Evolutionary conservation across 2,113 vertebrate species (phyloP).

Genomic region (Mirza zaza): DNA sequence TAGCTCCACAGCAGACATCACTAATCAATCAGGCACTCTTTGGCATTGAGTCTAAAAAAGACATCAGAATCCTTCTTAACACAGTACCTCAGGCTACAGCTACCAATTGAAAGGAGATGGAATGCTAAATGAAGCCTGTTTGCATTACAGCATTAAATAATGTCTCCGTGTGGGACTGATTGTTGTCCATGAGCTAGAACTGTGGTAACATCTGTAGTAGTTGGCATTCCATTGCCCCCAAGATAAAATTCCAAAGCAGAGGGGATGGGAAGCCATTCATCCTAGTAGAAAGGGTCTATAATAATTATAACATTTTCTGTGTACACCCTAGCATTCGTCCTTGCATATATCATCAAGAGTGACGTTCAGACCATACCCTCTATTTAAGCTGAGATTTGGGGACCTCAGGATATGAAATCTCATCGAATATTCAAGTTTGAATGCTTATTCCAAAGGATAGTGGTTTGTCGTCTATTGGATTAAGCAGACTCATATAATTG

Average conservation of each 20-base stretch:
- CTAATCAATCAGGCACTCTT: background rate
- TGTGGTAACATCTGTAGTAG: background rate
- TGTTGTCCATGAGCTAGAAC: background rate
- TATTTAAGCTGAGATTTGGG: background rate
- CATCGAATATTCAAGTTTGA: too few species aligned
- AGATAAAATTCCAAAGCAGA: background rate
- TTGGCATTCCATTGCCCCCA: background rate
- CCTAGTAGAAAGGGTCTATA: background rate
- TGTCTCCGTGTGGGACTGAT: background rate
- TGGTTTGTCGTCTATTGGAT: background rate
- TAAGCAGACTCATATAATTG: background rate
- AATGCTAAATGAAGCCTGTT: background rate
- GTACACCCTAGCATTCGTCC: background rate
- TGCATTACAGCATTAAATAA: background rate
- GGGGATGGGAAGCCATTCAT: background rate
- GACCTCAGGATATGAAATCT: background rate
- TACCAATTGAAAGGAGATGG: background rate
- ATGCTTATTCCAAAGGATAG: background rate
- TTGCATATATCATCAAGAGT: background rate
- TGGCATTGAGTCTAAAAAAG: background rate
- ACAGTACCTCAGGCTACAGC: background rate
- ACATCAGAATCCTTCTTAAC: background rate
- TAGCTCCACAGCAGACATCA: background rate
- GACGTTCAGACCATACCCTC: background rate
- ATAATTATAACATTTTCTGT: background rate